Evolutionary conservation across 2,888 invertebrate genomes (phyloP).

Genomic region (Troides oblongomaculatus): DNA sequence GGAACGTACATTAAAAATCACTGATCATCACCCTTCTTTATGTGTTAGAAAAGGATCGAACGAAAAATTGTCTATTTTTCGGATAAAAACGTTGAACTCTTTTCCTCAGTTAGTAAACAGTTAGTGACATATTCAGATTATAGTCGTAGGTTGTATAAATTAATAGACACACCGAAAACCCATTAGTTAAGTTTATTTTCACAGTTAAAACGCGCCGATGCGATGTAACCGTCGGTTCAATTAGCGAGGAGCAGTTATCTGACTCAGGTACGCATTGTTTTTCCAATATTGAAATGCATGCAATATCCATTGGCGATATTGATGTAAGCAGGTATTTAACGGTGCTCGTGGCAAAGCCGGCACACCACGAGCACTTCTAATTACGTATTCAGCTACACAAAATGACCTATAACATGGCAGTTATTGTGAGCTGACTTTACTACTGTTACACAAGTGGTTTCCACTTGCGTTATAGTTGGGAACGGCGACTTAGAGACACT

Average conservation of each 20-base stretch:
- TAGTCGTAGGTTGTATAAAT: not conserved
- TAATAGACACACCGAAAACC: not conserved
- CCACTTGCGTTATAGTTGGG: slow-evolving; percentile 48
- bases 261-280: slow-evolving; percentile 2
- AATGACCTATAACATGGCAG: slow-evolving; percentile 64
- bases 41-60: not conserved
- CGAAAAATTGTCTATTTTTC: not conserved
- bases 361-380: slow-evolving; percentile 41
- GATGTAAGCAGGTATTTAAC: slow-evolving; percentile 23
- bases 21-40: not conserved
- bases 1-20: too few species aligned
- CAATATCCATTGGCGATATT: slow-evolving; percentile 27
- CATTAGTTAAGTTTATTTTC: not conserved
- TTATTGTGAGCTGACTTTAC: slow-evolving; percentile 61
- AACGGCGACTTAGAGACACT: slow-evolving; percentile 34
- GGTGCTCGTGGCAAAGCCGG: slow-evolving; percentile 25
- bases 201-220: not conserved
- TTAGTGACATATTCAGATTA: not conserved
- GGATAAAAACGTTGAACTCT: not conserved
- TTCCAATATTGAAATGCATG: slow-evolving; percentile 15
- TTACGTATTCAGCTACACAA: slow-evolving; percentile 60
- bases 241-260: not conserved
- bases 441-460: slow-evolving; percentile 67
- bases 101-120: not conserved
- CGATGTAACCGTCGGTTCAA: not conserved